These are phyloP conservation scores for Buceros bicornis DNA, from an alignment of 2,797 vertebrate species.

Conservation along the genomic window DNA sequence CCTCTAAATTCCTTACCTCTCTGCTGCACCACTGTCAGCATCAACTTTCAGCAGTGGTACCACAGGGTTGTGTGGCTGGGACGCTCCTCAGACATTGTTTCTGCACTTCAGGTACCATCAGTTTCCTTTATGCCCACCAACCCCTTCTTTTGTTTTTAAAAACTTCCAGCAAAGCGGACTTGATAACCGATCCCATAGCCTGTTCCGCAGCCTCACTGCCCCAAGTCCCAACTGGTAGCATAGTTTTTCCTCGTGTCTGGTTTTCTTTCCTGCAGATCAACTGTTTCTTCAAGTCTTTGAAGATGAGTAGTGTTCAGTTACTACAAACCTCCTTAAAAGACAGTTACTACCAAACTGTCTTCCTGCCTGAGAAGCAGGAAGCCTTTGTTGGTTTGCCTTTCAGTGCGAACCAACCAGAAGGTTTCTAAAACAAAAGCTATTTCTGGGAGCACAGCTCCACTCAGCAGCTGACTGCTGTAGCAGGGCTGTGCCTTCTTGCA, in stretches of 20 bases:
- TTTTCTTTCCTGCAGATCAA: background rate
- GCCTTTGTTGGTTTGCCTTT: background rate
- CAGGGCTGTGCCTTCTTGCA: background rate
- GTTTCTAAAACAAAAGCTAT: background rate
- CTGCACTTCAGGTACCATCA: background rate
- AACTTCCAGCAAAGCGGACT: background rate
- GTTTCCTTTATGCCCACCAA: background rate
- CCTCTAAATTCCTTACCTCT: background rate
- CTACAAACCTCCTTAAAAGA: background rate
- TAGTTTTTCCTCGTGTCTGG: background rate
- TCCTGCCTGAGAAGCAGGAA: background rate
- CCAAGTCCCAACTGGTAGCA: background rate
- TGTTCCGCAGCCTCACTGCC: background rate
- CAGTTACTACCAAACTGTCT: background rate
- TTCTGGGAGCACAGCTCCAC: background rate
- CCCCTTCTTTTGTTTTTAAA: background rate
- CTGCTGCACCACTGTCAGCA: background rate
- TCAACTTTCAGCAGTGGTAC: background rate
- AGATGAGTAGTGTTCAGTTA: background rate
- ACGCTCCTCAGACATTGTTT: background rate
- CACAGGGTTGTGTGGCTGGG: background rate
- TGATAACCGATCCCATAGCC: background rate
- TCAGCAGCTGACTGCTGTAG: background rate
- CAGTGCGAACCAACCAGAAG: background rate
- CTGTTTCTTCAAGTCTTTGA: background rate